Evolutionary conservation across 2,888 invertebrate species (phyloP), one percentile per base, ranked within the genome.

Genomic region (Erpobdella octoculata): DNA sequence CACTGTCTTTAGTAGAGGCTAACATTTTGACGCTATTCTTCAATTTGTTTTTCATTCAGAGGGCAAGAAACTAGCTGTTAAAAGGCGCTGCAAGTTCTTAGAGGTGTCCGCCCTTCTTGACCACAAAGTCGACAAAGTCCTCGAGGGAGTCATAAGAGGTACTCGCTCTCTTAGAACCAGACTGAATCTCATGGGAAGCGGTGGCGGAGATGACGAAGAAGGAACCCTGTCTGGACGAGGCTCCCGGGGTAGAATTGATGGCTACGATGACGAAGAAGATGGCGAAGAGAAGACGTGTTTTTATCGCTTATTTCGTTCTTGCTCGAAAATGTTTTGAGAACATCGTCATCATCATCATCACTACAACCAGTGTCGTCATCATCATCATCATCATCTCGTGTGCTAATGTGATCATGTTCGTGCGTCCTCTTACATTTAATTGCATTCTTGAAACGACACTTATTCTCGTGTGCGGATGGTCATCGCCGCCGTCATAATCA

Each of bases 81-180:
- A 66, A 35, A 36, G 58, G 6, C 37, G 41, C 25, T 73, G 73
- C 31, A 66, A 53, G 18, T 71, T 37, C 37, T 12, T 73, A 15
- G 73, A 73, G 41, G 73, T 71, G 33, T 73, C 73, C 12, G 73
- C 73, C 53, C 71, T 73, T n/a, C 61, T 73, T n/a, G 73, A 73
- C 61, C 73, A 73, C 71, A 71, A 58, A 21, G 73, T 73, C 38
- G 73, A 73, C 62, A 64, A 71, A 35, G 58, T 73, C 5, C 37
- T 73, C 8, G 67, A 70, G 36, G 53, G 58, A 3, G 25, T 73
- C 21, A 71, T 73, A 5, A 41, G 71, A 33, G 73, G 71, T 21
- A 36, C 37, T n/a, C 46, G 66, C n/a, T n/a, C 38, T 0, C 37
- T 41, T 9, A 38, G 61, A 48, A 33, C 41, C 37, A 48, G 58